A percentile compares a stretch with the other conserved stretches of the same genome.
phyloP scores from a whole-genome alignment of 2,113 vertebrate genomes.

The Synchiropus splendidus region DNA sequence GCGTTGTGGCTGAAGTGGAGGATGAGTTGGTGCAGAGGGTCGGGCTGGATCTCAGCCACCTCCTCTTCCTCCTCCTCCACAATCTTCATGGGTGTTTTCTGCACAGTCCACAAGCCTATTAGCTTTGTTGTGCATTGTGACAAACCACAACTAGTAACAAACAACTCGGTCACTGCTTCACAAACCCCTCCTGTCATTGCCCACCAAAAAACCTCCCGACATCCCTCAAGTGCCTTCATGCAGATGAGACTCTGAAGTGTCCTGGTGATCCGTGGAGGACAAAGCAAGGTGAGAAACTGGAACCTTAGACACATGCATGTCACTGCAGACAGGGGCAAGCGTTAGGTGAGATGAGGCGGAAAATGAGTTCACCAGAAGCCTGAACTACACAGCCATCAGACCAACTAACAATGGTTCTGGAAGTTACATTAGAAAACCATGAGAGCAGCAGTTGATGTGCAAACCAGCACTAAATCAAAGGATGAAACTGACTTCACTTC shows the following conservation, averaged over 20 bases:
- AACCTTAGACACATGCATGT: conserved; percentile 43
- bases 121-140: conserved; percentile 4
- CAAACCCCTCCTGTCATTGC: no score
- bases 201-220: no score
- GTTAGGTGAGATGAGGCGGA: conserved; percentile 25
- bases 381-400: conserved; percentile 6
- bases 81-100: conserved; percentile 82
- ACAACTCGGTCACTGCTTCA: no score
- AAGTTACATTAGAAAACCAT: no score
- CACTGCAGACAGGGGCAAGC: conserved; percentile 38
- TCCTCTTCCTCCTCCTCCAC: conserved; percentile 88
- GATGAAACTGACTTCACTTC: no score
- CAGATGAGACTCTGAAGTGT: conserved; percentile 23
- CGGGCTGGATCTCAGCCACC: conserved; percentile 78
- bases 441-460: neutral
- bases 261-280: conserved; percentile 24
- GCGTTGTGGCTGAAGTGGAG: conserved; percentile 94
- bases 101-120: conserved; percentile 48
- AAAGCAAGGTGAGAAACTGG: conserved; percentile 19
- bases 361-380: conserved; percentile 23
- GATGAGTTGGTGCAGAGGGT: conserved; percentile 95
- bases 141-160: no score
- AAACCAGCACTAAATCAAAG: neutral
- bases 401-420: no score
- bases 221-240: conserved; percentile 30